Percentiles rank a stretch among this genome's conserved stretches.
These are phyloP conservation scores for Capreolus pygargus DNA, from an alignment of 2,113 vertebrate genomes.

Conservation along the genomic window DNA sequence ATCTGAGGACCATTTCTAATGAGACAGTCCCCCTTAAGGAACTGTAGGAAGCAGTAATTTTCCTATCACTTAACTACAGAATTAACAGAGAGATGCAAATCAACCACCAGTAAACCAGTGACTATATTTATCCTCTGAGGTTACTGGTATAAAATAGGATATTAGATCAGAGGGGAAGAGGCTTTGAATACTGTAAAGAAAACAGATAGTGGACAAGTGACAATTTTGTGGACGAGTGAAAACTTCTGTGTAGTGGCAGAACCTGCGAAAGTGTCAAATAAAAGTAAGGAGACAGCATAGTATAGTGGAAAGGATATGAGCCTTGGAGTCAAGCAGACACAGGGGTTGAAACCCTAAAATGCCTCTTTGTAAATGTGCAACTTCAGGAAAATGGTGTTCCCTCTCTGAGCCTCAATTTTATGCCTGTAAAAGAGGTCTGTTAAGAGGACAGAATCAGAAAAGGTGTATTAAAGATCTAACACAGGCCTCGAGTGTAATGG, in stretches of 20 bases:
- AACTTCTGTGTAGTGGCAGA: background rate
- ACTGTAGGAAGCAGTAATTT: background rate
- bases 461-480: background rate
- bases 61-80: background rate
- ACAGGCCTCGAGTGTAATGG: fast-evolving
- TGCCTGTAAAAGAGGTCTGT: background rate
- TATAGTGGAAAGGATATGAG: background rate
- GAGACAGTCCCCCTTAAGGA: background rate
- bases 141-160: background rate
- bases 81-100: background rate
- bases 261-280: background rate
- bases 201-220: background rate
- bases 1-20: background rate
- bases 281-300: background rate
- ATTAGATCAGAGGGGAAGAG: background rate
- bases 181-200: background rate
- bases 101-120: background rate
- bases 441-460: background rate
- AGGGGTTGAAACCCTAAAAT: background rate
- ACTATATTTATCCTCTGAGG: background rate
- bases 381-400: background rate
- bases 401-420: background rate
- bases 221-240: background rate
- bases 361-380: background rate
- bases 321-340: background rate